Percentiles rank a stretch among this genome's conserved stretches.
These are phyloP conservation scores for Bradypus variegatus DNA, from an alignment of 2,797 vertebrate genomes.

Conservation along the genomic window DNA sequence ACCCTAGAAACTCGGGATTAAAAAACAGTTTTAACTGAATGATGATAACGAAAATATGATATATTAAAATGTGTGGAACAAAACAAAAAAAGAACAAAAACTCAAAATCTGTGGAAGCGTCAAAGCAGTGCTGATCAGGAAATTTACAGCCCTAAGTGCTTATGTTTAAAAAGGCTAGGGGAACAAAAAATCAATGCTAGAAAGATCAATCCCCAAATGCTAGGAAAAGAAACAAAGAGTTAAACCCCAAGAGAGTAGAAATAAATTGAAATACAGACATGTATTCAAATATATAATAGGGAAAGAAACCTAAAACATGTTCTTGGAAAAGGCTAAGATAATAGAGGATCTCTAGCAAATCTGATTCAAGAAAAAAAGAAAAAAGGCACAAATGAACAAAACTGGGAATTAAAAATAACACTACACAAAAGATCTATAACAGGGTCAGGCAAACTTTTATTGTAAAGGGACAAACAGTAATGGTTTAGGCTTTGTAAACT, in stretches of 20 bases:
- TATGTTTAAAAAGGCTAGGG: not conserved
- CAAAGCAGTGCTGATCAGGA: fast-evolving
- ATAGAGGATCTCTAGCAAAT: not conserved
- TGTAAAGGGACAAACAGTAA: fast-evolving
- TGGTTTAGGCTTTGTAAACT: fast-evolving
- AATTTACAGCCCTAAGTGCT: fast-evolving
- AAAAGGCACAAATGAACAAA: not conserved
- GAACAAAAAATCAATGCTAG: not conserved
- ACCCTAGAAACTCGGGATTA: no score
- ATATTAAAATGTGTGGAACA: not conserved
- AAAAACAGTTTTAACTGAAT: no score
- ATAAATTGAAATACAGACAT: not conserved
- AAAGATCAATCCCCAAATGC: not conserved
- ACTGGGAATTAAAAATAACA: fast-evolving
- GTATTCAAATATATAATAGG: fast-evolving
- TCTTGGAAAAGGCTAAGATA: not conserved
- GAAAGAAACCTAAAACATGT: not conserved
- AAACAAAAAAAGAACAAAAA: no score
- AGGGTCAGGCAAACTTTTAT: fast-evolving
- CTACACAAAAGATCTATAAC: fast-evolving
- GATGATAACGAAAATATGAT: not conserved
- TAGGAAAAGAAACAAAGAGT: not conserved
- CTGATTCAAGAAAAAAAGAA: not conserved
- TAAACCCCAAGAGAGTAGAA: not conserved
- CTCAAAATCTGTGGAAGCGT: no score